These are phyloP conservation scores for Camponotus fellah DNA, from an alignment of 2,888 invertebrate species.

Conservation along the genomic window DNA sequence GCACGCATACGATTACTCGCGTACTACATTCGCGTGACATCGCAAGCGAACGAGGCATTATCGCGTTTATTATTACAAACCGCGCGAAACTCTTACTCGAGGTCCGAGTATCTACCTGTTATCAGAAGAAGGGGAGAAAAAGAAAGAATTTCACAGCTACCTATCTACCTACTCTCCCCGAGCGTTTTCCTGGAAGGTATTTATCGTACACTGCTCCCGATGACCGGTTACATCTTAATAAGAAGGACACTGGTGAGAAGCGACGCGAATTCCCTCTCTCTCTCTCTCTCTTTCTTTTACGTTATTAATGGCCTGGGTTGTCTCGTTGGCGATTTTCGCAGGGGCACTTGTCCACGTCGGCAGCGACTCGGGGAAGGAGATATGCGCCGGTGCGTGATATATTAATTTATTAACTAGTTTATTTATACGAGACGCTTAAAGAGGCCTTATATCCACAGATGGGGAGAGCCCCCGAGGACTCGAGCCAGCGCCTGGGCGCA, in stretches of 20 bases:
- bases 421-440: slow-evolving; percentile 76
- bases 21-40: slow-evolving; percentile 30
- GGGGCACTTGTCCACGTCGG: slow-evolving; percentile 64
- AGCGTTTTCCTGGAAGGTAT: slow-evolving; percentile 73
- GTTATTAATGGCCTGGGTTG: slow-evolving; percentile 76
- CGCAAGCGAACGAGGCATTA: slow-evolving; percentile 32
- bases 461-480: slow-evolving; percentile 64
- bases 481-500: slow-evolving; percentile 58
- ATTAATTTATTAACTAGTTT: slow-evolving; percentile 84
- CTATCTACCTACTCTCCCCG: slow-evolving; percentile 2
- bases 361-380: slow-evolving; percentile 70
- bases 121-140: slow-evolving; percentile 10
- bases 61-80: slow-evolving; percentile 50
- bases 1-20: neutral
- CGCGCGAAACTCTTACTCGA: slow-evolving; percentile 28
- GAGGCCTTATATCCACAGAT: slow-evolving; percentile 71
- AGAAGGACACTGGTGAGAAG: slow-evolving; percentile 69
- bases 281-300: slow-evolving; percentile 56
- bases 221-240: slow-evolving; percentile 77
- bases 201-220: slow-evolving; percentile 64
- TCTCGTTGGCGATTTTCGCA: slow-evolving; percentile 78
- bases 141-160: slow-evolving; percentile 32
- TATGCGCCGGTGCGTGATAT: slow-evolving; percentile 77
- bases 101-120: slow-evolving; percentile 30
- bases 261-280: slow-evolving; percentile 67